A percentile compares a stretch with the other conserved stretches of the same genome.
These are phyloP conservation scores for Paradisaea rubra DNA, from an alignment of 2,113 vertebrate genomes.

Conservation along the genomic window DNA sequence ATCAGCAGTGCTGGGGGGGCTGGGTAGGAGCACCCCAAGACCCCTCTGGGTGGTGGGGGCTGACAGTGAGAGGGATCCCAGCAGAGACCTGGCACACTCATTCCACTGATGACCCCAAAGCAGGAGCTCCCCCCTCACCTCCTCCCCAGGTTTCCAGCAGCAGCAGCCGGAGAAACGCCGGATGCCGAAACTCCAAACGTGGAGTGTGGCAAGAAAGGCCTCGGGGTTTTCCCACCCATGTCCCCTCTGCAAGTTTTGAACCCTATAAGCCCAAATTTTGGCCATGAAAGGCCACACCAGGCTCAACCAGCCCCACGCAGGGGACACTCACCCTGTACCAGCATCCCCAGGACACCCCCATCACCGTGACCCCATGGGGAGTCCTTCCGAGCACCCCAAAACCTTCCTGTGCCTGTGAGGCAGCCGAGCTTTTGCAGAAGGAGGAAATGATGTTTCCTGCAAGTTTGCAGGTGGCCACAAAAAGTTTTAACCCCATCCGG, in stretches of 20 bases:
- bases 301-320: neutral
- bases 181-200: neutral
- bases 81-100: neutral
- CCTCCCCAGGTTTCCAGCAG: accelerated
- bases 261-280: accelerated
- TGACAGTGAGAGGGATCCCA: neutral
- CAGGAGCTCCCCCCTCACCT: neutral
- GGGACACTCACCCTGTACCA: neutral
- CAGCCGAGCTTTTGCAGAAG: neutral
- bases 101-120: neutral
- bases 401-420: neutral
- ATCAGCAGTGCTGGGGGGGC: accelerated
- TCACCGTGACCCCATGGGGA: accelerated
- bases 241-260: neutral
- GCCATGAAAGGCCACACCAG: neutral
- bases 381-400: neutral
- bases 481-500: neutral
- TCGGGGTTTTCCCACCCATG: accelerated
- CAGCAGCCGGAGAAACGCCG: accelerated
- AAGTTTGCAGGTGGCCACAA: neutral
- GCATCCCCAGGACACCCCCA: neutral
- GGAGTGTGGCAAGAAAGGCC: neutral
- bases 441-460: slow-evolving; percentile 21
- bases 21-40: neutral
- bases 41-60: neutral